These are phyloP conservation scores for Pantherophis alleghaniensis DNA, from an alignment of 2,797 vertebrate genomes.

Conservation along the genomic window DNA sequence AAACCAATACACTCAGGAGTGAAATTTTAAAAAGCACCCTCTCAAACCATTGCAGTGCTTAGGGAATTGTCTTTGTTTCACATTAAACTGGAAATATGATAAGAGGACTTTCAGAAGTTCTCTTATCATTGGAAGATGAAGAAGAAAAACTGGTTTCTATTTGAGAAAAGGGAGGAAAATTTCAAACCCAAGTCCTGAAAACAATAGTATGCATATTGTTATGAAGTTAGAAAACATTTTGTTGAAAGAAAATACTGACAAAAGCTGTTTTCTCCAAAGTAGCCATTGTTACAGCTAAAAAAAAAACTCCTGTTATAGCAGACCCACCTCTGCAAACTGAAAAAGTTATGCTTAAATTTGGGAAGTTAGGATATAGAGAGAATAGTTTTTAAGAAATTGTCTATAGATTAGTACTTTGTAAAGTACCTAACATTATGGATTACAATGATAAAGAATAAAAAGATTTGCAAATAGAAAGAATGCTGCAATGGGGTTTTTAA, in stretches of 20 bases:
- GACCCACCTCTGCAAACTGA: background rate
- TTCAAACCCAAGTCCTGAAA: background rate
- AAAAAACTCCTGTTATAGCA: background rate
- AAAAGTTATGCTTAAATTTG: background rate
- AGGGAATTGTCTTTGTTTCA: background rate
- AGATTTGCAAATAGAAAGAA: background rate
- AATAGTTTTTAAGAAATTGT: background rate
- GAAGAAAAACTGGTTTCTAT: background rate
- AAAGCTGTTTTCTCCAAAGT: background rate
- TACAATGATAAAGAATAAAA: background rate
- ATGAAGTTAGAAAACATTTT: background rate
- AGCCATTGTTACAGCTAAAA: background rate
- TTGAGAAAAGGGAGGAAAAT: background rate
- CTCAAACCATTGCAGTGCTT: background rate
- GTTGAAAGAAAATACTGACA: background rate
- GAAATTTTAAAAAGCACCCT: background rate
- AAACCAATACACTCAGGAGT: background rate
- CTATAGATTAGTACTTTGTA: background rate
- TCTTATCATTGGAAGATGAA: background rate
- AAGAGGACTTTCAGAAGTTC: background rate
- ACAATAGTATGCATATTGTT: background rate
- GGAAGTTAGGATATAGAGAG: background rate
- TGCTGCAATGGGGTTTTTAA: background rate
- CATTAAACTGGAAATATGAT: background rate
- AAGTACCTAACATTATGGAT: too few relatives aligned